Evolutionary conservation across 2,888 invertebrate species (phyloP), one percentile per base, ranked within the genome.

Genomic region (Petrolisthes cinctipes): DNA sequence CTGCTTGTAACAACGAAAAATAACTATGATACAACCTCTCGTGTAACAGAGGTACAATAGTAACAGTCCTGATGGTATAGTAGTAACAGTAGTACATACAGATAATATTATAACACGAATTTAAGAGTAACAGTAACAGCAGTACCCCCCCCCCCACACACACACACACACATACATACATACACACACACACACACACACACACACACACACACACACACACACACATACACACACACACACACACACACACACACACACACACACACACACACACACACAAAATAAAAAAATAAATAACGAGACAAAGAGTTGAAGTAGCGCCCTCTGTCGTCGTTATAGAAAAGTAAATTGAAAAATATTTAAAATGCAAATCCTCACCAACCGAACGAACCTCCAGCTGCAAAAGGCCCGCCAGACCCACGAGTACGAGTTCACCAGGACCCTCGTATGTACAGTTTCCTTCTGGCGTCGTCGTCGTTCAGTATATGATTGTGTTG

Each of bases 361-460:
- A 57, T 83, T 86, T 83, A 86, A 86, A 76, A 86, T 86, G 86
- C 83, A 86, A 86, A 86, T 86, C 86, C 86, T 23, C 82, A 23
- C 76, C 85, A 61, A 37, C 0, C 85, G 75, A n/a, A n/a, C 71
- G 51, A 61, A 71, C 14, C 79, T 71, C 71, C 86, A 86, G 86
- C 86, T 86, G 86, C 86, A 83, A 86, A 83, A 86, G 82, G 82
- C 78, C 68, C 81, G 20, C 71, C 71, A n/a, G 71, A 4, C n/a
- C 6, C 20, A 17, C n/a, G n/a, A 37, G 37, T 37, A 37, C 37
- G 37, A 37, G 37, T 37, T 37, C 37, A 37, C 37, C 37, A 37
- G 37, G 37, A 37, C 37, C 37, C 37, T 37, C 37, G 37, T 37
- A 17, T 61, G 61, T 61, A 61, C 61, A 2, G 61, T 61, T 61